Evolutionary conservation across 2,888 invertebrate species (phyloP).

Genomic region (Ennomos quercinarius): DNA sequence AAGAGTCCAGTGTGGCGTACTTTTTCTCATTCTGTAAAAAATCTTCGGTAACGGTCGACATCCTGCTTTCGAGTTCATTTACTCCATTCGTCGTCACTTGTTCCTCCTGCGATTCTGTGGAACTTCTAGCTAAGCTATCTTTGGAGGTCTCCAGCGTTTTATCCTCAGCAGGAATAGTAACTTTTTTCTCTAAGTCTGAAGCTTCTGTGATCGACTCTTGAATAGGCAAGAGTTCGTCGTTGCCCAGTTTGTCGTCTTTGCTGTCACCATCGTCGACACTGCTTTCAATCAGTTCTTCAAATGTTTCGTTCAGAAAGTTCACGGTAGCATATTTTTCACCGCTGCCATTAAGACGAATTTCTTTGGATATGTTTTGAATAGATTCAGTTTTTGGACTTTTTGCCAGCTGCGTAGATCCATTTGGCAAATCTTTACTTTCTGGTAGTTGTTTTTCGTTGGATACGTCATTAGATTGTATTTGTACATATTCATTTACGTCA

Average conservation of each 20-base stretch:
- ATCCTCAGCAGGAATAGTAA: constrained; percentile 38
- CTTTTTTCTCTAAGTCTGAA: constrained; percentile 25
- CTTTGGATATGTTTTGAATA: constrained; percentile 8
- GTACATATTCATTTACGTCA: constrained; percentile 4
- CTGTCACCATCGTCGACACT: constrained; percentile 76
- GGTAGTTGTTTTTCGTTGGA: constrained; percentile 2
- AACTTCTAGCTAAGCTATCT: constrained; percentile 33
- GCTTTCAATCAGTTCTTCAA: constrained; percentile 77
- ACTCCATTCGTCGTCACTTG: constrained; percentile 48
- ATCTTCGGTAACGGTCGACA: constrained; percentile 66
- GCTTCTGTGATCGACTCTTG: constrained; percentile 5
- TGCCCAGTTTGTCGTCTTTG: constrained; percentile 47
- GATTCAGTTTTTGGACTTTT: constrained; percentile 10
- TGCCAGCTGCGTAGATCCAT: constrained; percentile 34
- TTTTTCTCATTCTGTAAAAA: constrained; percentile 82
- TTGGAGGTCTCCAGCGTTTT: constrained; percentile 39
- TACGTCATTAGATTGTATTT: constrained; percentile 9
- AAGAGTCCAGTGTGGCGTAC: constrained; percentile 55
- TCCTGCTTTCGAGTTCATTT: constrained; percentile 47
- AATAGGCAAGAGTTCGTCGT: constrained; percentile 17
- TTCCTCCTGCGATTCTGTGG: constrained; percentile 39
- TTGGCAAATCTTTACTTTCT: constrained; percentile 31
- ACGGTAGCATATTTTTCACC: constrained; percentile 74
- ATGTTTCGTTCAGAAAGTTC: constrained; percentile 71
- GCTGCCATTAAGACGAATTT: constrained; percentile 57